Conservation (phyloP, 2,113 vertebrate species). For the Rissa tridactyla region DNA sequence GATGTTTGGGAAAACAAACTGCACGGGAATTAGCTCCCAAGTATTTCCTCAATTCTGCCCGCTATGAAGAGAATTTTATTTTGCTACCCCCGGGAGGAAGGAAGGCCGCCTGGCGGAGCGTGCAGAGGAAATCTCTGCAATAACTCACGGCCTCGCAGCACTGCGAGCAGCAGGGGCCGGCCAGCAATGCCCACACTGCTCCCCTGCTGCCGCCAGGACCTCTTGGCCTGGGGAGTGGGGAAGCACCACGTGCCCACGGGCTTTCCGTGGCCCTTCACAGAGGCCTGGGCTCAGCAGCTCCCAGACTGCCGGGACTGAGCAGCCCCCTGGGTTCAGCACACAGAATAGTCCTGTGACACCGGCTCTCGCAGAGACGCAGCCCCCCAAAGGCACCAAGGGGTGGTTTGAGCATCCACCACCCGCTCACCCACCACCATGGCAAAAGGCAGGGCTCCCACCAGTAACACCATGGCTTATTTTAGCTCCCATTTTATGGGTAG, state of each 20-base stretch:
- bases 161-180: fast-evolving
- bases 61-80: constrained; percentile 56
- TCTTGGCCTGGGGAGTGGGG: not conserved
- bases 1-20: constrained; percentile 27
- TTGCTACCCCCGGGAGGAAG: not conserved
- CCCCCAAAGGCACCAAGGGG: not conserved
- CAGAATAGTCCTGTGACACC: not conserved
- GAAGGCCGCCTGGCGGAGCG: fast-evolving
- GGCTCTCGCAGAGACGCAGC: fast-evolving
- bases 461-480: not conserved
- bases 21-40: constrained; percentile 26
- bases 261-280: not conserved
- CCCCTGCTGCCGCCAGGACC: fast-evolving
- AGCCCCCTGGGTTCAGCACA: not conserved
- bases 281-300: not conserved
- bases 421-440: fast-evolving
- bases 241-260: fast-evolving
- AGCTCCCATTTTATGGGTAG: not conserved
- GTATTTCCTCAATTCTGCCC: constrained; percentile 45
- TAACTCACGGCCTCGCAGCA: fast-evolving
- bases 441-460: not conserved
- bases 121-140: not conserved
- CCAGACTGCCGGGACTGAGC: not conserved
- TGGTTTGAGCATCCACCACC: not conserved
- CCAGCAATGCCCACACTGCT: not conserved